These are phyloP conservation scores for Emydocephalus ijimae DNA, from an alignment of 2,113 vertebrate genomes.

Conservation along the genomic window DNA sequence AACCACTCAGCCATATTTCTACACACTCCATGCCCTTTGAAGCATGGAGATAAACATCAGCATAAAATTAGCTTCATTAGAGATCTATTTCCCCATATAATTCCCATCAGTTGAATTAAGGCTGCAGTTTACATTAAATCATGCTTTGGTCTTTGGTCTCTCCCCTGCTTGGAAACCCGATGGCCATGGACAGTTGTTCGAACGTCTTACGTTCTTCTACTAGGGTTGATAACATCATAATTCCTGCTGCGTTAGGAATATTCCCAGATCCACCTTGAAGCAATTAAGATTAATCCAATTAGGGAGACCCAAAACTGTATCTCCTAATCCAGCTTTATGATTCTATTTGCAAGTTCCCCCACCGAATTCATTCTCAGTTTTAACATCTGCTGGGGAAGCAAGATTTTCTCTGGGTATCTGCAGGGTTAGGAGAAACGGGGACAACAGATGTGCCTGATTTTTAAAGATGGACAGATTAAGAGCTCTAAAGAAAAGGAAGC, in stretches of 20 bases:
- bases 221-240: slow-evolving; percentile 32
- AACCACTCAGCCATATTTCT: background rate
- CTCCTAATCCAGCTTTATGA: slow-evolving; percentile 60
- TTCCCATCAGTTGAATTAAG: background rate
- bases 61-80: slow-evolving; percentile 11
- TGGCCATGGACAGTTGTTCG: background rate
- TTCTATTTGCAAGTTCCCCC: slow-evolving; percentile 32
- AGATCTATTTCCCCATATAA: background rate
- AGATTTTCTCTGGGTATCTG: background rate
- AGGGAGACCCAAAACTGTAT: slow-evolving; percentile 42
- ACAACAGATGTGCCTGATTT: background rate
- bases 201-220: slow-evolving; percentile 7
- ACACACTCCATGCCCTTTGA: background rate
- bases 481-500: background rate
- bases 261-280: slow-evolving; percentile 53
- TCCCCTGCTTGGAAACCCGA: background rate
- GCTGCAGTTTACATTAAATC: slow-evolving; percentile 3
- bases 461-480: background rate
- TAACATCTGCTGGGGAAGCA: slow-evolving; percentile 6
- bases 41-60: background rate
- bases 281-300: slow-evolving; percentile 59
- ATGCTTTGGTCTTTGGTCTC: background rate
- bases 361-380: slow-evolving; percentile 47
- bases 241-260: background rate
- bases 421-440: background rate